These are phyloP conservation scores for Acanthurus leucopareius DNA, from an alignment of 2,797 vertebrate genomes.

Conservation along the genomic window DNA sequence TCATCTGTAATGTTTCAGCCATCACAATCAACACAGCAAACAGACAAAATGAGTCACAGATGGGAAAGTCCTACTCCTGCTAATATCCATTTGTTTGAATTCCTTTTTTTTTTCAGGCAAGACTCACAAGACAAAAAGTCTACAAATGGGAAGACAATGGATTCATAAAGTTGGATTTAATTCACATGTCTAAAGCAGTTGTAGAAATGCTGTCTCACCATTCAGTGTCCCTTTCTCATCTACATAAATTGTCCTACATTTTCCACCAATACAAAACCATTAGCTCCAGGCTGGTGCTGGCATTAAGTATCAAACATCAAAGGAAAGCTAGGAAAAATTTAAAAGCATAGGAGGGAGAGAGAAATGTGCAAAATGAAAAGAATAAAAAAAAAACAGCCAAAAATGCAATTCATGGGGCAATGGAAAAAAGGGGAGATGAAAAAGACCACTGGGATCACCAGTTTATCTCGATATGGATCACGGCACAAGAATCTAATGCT, in stretches of 20 bases:
- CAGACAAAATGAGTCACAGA: constrained; percentile 46
- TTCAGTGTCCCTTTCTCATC: constrained; percentile 49
- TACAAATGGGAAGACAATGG: constrained; percentile 36
- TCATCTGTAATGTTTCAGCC: constrained; percentile 40
- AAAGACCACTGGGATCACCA: constrained; percentile 39
- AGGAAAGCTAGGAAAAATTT: constrained; percentile 42
- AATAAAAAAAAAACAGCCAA: background rate
- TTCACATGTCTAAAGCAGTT: constrained; percentile 39
- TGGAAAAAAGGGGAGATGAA: constrained; percentile 34
- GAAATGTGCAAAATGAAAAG: constrained; percentile 10
- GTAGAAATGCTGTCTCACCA: constrained; percentile 46
- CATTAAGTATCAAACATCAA: constrained; percentile 58
- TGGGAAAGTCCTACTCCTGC: constrained; percentile 31
- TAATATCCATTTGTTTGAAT: constrained; percentile 48
- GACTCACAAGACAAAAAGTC: constrained; percentile 27
- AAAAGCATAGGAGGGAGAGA: constrained; percentile 26
- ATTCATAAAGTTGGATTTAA: constrained; percentile 44
- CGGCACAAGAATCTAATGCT: constrained; percentile 63
- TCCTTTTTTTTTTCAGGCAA: constrained; percentile 8
- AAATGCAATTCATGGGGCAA: constrained; percentile 41
- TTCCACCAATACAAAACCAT: constrained; percentile 58
- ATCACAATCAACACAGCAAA: constrained; percentile 37
- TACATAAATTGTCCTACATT: constrained; percentile 57
- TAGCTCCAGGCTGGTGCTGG: constrained; percentile 41
- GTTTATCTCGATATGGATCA: constrained; percentile 70